Percentiles rank a stretch among this genome's conserved stretches.
Evolutionary conservation across 2,888 invertebrate genomes (phyloP).

Genomic region (Ganaspis brasiliensis): DNA sequence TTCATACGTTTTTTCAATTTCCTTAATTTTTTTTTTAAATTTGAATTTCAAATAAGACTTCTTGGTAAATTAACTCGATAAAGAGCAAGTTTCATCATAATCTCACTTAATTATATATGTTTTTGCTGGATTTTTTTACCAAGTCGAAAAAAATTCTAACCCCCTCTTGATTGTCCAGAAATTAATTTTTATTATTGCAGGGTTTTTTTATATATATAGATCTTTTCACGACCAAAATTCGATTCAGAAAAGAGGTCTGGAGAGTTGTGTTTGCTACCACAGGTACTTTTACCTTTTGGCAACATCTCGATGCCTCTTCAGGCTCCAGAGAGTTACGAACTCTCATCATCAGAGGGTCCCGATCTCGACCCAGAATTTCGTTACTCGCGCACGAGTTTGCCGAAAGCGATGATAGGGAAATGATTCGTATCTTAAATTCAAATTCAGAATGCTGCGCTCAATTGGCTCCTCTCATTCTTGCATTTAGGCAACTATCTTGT

Average conservation of each 20-base stretch:
- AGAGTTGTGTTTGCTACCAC: slow-evolving; percentile 67
- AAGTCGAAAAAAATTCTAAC: too few relatives aligned
- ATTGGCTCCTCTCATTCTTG: not conserved
- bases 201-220: too few relatives aligned
- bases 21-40: too few relatives aligned
- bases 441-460: slow-evolving; percentile 11
- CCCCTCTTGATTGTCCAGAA: too few relatives aligned
- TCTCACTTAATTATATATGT: too few relatives aligned
- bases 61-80: too few relatives aligned
- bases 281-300: slow-evolving; percentile 51
- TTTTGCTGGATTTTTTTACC: too few relatives aligned
- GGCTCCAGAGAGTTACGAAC: slow-evolving; percentile 51
- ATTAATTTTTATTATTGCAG: too few relatives aligned
- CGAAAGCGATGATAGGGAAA: slow-evolving; percentile 30
- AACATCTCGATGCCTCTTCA: slow-evolving; percentile 57
- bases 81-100: too few relatives aligned
- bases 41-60: too few relatives aligned
- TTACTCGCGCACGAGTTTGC: slow-evolving; percentile 50
- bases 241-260: slow-evolving; percentile 74
- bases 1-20: too few relatives aligned
- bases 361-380: slow-evolving; percentile 54
- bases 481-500: slow-evolving; percentile 38
- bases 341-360: slow-evolving; percentile 55
- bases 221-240: slow-evolving; percentile 68
- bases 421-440: slow-evolving; percentile 21